Percentiles rank a stretch among this genome's conserved stretches.
Conservation (phyloP, 2,888 invertebrate species). For the Galerucella pusilla region DNA sequence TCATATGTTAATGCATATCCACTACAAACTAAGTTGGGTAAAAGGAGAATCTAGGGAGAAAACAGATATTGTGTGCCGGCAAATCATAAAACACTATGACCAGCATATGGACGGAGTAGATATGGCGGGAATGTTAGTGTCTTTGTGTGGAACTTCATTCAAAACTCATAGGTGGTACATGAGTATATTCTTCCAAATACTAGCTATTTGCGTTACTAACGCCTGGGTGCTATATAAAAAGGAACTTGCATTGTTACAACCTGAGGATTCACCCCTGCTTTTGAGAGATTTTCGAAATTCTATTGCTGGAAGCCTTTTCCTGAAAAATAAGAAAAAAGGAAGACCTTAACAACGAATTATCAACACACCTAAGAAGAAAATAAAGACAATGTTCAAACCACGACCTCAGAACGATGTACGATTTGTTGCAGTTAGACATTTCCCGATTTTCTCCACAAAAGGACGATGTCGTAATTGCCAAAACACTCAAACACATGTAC, state of each 20-base stretch:
- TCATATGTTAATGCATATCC: slow-evolving; percentile 30
- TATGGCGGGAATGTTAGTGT: no score
- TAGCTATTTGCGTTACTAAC: slow-evolving; percentile 27
- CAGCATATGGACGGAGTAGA: no score
- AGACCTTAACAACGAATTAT: slow-evolving; percentile 19
- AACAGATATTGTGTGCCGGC: background rate
- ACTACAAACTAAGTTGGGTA: slow-evolving; percentile 24
- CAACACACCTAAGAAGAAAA: slow-evolving; percentile 20
- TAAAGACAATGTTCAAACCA: slow-evolving; percentile 15
- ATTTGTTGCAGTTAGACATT: slow-evolving; percentile 12
- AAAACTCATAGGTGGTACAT: slow-evolving; percentile 26
- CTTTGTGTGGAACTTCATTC: no score
- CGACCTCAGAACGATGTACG: slow-evolving; percentile 17
- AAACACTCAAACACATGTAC: slow-evolving; percentile 13
- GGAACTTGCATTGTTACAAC: slow-evolving; percentile 18
- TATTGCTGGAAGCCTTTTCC: slow-evolving; percentile 11
- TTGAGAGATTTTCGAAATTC: slow-evolving; percentile 20
- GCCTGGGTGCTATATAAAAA: slow-evolving; percentile 31
- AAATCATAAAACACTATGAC: background rate
- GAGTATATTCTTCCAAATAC: slow-evolving; percentile 29
- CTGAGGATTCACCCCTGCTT: slow-evolving; percentile 15
- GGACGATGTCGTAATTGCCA: no score
- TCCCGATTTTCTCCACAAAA: slow-evolving; percentile 17
- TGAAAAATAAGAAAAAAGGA: slow-evolving; percentile 5
- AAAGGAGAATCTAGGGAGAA: slow-evolving; percentile 44